Evolutionary conservation across 2,797 vertebrate species (phyloP).

Genomic region (Sciurus vulgaris): DNA sequence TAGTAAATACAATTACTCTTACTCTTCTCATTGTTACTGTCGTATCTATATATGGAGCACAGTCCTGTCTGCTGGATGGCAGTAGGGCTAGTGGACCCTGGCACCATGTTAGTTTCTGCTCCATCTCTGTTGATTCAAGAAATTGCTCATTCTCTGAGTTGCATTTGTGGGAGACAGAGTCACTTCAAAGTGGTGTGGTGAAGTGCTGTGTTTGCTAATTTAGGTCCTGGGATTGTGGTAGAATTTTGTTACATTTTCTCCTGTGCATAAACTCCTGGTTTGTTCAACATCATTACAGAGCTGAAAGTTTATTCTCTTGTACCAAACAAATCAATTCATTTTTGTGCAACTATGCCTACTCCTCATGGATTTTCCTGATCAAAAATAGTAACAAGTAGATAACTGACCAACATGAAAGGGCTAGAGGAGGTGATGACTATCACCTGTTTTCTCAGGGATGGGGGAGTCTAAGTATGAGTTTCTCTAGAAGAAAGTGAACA

Average conservation of each 20-base stretch:
- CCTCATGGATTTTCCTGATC: too few relatives aligned
- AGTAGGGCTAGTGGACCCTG: neutral
- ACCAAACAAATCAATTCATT: too few relatives aligned
- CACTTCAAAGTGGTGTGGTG: neutral
- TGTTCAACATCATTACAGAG: neutral
- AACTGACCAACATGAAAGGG: too few relatives aligned
- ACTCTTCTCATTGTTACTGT: neutral
- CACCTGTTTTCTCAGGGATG: too few relatives aligned
- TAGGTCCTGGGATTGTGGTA: neutral
- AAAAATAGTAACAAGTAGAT: too few relatives aligned
- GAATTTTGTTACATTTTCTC: neutral
- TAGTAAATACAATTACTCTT: neutral
- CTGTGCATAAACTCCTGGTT: neutral
- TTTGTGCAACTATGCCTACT: too few relatives aligned
- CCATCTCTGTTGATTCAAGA: neutral
- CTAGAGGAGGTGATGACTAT: too few relatives aligned
- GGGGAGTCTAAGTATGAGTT: too few relatives aligned
- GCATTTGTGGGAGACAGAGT: neutral
- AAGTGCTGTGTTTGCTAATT: neutral
- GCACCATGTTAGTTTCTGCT: neutral
- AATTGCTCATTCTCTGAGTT: neutral
- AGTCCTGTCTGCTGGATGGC: neutral
- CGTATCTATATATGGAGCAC: neutral
- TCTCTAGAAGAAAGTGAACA: too few relatives aligned
- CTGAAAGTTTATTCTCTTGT: neutral